These are phyloP conservation scores for Drosophila rubida DNA, from an alignment of 2,888 invertebrate genomes.

Conservation along the genomic window DNA sequence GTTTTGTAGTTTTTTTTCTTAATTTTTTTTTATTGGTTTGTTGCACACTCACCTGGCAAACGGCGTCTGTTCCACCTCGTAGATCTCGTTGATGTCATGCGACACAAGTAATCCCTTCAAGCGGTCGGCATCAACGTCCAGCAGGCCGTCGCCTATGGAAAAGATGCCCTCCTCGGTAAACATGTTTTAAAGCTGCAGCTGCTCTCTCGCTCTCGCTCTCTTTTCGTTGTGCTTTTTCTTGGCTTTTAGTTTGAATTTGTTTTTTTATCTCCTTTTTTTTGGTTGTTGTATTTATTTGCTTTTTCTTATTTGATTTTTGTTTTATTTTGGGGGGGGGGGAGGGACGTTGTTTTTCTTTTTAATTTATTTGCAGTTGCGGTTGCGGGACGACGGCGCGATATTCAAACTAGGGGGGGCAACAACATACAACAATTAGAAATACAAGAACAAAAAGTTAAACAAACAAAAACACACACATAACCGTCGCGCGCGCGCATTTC, in stretches of 20 bases:
- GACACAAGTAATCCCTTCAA: slow-evolving; percentile 89
- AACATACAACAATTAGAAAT: slow-evolving; percentile 24
- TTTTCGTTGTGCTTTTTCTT: slow-evolving; percentile 30
- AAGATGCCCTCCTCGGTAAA: slow-evolving; percentile 84
- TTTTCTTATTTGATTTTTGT: slow-evolving; percentile 19
- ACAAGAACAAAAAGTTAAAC: slow-evolving; percentile 26
- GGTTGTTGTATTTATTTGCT: slow-evolving; percentile 2
- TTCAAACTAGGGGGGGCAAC: slow-evolving; percentile 48
- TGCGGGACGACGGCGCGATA: slow-evolving; percentile 43
- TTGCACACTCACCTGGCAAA: slow-evolving; percentile 91
- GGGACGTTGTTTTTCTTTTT: slow-evolving; percentile 17
- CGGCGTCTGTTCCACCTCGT: slow-evolving; percentile 93
- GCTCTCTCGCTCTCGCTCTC: slow-evolving; percentile 28
- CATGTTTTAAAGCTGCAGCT: slow-evolving; percentile 79
- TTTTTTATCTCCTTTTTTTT: slow-evolving; percentile 20
- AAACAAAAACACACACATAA: slow-evolving; percentile 25
- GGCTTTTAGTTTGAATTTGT: slow-evolving; percentile 12
- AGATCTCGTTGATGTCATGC: slow-evolving; percentile 91
- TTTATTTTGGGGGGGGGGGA: slow-evolving; percentile 7
- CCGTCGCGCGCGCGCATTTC: slow-evolving; percentile 43
- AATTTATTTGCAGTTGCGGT: slow-evolving; percentile 17
- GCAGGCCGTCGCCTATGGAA: slow-evolving; percentile 88
- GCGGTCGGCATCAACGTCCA: slow-evolving; percentile 89
- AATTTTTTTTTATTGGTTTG: background rate
- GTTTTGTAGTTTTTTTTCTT: slow-evolving; percentile 11